These are phyloP conservation scores for Cladopsammia gracilis DNA, from an alignment of 64 coral and sea anemone genomes.

Conservation along the genomic window DNA sequence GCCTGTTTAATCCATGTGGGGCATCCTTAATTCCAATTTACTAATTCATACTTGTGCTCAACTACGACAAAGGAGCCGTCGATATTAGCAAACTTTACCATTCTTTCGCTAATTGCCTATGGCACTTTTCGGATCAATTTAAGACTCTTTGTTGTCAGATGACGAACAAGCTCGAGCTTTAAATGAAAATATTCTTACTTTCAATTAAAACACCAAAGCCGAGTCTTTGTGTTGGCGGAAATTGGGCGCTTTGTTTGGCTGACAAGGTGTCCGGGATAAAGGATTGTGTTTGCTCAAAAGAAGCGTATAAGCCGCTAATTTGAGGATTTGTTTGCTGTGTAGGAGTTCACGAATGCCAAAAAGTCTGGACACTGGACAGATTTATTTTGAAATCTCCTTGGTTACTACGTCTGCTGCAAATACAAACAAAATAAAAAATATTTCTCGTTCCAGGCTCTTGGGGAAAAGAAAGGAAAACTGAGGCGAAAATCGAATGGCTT, in stretches of 20 bases:
- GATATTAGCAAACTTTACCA: neutral
- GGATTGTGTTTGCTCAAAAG: neutral
- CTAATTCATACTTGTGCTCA: neutral
- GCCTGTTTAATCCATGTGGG: neutral
- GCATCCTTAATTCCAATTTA: slow-evolving; percentile 10
- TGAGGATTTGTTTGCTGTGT: neutral
- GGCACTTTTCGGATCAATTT: slow-evolving; percentile 16
- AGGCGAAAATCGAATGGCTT: no score
- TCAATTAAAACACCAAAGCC: slow-evolving; percentile 15
- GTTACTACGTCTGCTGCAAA: no score
- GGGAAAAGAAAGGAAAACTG: neutral
- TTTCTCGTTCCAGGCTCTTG: no score
- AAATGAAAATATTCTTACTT: neutral
- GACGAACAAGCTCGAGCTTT: neutral
- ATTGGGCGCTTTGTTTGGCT: slow-evolving; percentile 10
- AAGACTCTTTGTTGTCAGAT: slow-evolving; percentile 4
- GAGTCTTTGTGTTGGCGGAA: slow-evolving; percentile 3
- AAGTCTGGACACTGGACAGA: neutral
- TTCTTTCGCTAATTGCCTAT: slow-evolving; percentile 1
- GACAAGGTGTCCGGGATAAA: slow-evolving; percentile 27
- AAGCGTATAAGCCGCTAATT: slow-evolving; percentile 20
- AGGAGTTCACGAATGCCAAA: neutral
- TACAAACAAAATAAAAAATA: no score
- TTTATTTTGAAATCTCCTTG: neutral
- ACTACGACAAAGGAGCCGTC: neutral